phyloP scores from a whole-genome alignment of 1,140 invertebrate species.

The Bombus balteatus region DNA sequence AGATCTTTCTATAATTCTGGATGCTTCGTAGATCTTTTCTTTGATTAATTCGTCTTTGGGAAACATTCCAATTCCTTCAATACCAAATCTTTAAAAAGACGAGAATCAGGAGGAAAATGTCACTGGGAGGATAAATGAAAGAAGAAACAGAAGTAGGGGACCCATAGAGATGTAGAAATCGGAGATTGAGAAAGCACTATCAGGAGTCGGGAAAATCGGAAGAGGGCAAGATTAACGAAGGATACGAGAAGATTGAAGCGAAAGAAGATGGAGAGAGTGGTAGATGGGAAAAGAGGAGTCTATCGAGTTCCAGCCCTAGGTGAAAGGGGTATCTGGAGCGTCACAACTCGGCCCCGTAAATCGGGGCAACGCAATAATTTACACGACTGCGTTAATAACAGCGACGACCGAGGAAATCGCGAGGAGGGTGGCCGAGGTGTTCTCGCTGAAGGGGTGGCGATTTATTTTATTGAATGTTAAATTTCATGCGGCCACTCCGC shows the following conservation, averaged over 20 bases:
- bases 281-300: conserved; percentile 31
- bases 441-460: conserved; percentile 59
- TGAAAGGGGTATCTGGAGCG: conserved; percentile 32
- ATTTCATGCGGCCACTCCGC: conserved; percentile 75
- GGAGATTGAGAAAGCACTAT: background rate
- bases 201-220: background rate
- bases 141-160: no score
- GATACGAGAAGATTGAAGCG: no score
- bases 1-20: no score
- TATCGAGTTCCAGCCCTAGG: background rate
- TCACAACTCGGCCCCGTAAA: conserved; percentile 32
- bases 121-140: no score
- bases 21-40: no score
- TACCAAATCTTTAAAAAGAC: no score
- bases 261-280: conserved; percentile 17
- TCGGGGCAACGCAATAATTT: conserved; percentile 52
- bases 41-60: no score
- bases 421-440: conserved; percentile 50
- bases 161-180: background rate
- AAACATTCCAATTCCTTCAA: no score
- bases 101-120: no score
- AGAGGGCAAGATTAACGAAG: background rate
- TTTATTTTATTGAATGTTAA: conserved; percentile 81
- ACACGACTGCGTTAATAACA: conserved; percentile 52
- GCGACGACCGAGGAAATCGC: conserved; percentile 35